These are phyloP conservation scores for Schizopygopsis pylzovi DNA, from an alignment of 2,797 vertebrate genomes.

Conservation along the genomic window DNA sequence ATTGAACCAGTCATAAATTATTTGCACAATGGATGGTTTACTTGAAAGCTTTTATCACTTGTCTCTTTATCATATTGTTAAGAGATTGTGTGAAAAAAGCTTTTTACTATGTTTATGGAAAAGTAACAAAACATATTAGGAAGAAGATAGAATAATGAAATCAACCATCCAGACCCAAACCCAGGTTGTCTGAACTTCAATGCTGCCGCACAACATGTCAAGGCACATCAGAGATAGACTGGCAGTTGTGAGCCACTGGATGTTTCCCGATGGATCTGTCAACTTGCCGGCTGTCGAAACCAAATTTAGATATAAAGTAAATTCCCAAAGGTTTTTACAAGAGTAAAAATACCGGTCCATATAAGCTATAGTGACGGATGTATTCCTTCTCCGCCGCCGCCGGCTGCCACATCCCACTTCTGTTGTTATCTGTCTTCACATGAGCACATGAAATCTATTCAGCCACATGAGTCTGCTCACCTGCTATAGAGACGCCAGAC, in stretches of 20 bases:
- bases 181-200: not conserved
- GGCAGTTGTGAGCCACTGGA: not conserved
- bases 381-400: not conserved
- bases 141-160: not conserved
- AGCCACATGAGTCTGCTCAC: slow-evolving; percentile 31
- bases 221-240: not conserved
- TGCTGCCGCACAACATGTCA: not conserved
- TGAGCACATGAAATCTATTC: slow-evolving; percentile 21
- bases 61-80: not conserved
- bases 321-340: slow-evolving; percentile 32
- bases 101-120: not conserved
- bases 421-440: slow-evolving; percentile 27
- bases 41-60: not conserved
- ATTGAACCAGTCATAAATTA: not conserved
- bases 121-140: not conserved
- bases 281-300: slow-evolving; percentile 11
- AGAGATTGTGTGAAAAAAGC: not conserved
- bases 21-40: not conserved
- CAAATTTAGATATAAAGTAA: slow-evolving; percentile 22
- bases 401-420: slow-evolving; percentile 13
- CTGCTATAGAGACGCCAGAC: not conserved
- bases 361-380: slow-evolving; percentile 10
- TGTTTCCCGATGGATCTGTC: not conserved
- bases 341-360: not conserved
- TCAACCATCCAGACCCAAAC: not conserved